Conservation (phyloP, 2,888 invertebrate species). For the Caenorhabditis sulstoni region DNA sequence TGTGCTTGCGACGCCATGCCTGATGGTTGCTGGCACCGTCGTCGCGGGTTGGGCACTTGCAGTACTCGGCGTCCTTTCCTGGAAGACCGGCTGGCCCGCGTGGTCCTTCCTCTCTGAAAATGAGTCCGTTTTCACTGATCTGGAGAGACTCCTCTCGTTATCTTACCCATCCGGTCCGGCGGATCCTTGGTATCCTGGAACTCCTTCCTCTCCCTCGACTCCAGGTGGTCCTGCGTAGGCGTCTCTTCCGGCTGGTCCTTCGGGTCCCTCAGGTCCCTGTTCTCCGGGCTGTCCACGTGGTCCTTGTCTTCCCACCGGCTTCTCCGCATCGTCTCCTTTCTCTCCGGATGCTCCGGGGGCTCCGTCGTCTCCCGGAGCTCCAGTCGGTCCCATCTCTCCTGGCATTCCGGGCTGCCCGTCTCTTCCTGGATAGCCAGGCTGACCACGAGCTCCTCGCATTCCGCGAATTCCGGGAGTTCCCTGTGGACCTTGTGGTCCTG, state of each 20-base stretch:
- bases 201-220: conserved; percentile 71
- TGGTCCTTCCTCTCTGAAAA: conserved; percentile 60
- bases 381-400: conserved; percentile 71
- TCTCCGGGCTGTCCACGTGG: conserved; percentile 72
- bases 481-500: conserved; percentile 69
- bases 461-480: conserved; percentile 72
- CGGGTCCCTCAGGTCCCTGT: conserved; percentile 65
- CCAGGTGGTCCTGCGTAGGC: conserved; percentile 65
- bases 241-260: conserved; percentile 63
- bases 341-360: conserved; percentile 71
- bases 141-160: not conserved
- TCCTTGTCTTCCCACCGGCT: conserved; percentile 75
- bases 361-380: conserved; percentile 72
- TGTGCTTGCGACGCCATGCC: conserved; percentile 53
- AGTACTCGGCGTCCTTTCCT: conserved; percentile 74
- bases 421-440: conserved; percentile 69
- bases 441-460: conserved; percentile 75
- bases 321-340: conserved; percentile 77
- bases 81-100: conserved; percentile 62
- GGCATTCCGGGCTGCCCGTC: conserved; percentile 70
- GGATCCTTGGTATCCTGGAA: conserved; percentile 71
- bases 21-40: conserved; percentile 34
- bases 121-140: not conserved
- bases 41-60: conserved; percentile 73
- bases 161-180: conserved; percentile 70